Conservation (phyloP, 2,797 vertebrate genomes). For the Gymnothorax javanicus region DNA sequence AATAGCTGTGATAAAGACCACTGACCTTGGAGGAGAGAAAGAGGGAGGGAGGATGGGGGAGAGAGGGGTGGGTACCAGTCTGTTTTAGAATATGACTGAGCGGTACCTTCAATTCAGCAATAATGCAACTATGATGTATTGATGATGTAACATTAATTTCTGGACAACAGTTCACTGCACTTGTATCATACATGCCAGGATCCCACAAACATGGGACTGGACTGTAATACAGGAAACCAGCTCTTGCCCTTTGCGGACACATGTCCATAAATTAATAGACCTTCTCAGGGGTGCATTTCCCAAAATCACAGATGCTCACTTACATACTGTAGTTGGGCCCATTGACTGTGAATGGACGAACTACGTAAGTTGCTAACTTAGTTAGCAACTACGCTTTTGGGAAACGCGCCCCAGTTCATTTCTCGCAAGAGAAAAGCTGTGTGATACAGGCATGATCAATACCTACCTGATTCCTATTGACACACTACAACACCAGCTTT, state of each 20-base stretch:
- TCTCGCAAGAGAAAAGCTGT: not conserved
- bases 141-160: not conserved
- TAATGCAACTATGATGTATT: not conserved
- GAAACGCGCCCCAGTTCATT: not conserved
- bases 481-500: not conserved
- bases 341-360: too few relatives aligned
- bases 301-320: too few relatives aligned
- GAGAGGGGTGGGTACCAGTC: not conserved
- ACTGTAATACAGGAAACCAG: not conserved
- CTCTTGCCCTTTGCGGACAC: not conserved
- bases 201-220: not conserved
- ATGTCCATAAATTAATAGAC: conserved; percentile 3
- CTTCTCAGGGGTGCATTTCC: too few relatives aligned
- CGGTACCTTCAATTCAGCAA: not conserved
- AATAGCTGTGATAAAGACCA: not conserved
- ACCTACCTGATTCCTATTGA: not conserved
- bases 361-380: too few relatives aligned
- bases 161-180: not conserved
- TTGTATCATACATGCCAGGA: not conserved
- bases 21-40: not conserved
- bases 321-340: too few relatives aligned
- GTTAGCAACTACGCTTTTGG: too few relatives aligned
- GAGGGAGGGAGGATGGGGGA: not conserved
- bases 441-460: not conserved
- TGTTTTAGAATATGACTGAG: not conserved